Evolutionary conservation across 2,797 vertebrate species (phyloP).

Genomic region (Decapterus maruadsi): DNA sequence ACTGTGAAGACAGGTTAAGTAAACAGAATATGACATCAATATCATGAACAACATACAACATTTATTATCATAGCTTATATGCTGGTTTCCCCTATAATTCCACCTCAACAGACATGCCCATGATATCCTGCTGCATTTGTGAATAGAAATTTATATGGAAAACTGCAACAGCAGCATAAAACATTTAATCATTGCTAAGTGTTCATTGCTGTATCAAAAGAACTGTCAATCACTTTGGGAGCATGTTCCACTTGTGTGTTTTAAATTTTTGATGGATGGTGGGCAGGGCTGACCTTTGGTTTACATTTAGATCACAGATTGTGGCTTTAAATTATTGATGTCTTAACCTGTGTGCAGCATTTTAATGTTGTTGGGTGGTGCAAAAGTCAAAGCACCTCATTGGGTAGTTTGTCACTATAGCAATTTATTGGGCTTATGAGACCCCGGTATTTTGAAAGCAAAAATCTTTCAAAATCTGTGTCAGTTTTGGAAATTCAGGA

Average conservation of each 20-base stretch:
- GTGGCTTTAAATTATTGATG: constrained; percentile 65
- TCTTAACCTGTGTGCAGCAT: constrained; percentile 46
- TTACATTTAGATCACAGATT: constrained; percentile 68
- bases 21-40: neutral
- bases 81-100: neutral
- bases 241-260: constrained; percentile 25
- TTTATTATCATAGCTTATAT: neutral
- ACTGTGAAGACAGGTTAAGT: neutral
- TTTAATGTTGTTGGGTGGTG: constrained; percentile 39
- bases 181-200: neutral
- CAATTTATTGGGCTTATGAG: neutral
- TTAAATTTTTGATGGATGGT: constrained; percentile 60
- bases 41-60: neutral
- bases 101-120: neutral
- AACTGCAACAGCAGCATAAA: neutral
- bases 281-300: constrained; percentile 68
- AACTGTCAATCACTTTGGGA: constrained; percentile 14
- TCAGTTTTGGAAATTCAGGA: neutral
- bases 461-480: neutral
- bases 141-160: neutral
- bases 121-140: neutral
- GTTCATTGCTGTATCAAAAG: neutral
- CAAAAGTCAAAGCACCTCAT: constrained; percentile 2
- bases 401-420: neutral
- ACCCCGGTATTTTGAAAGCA: neutral